These are phyloP conservation scores for rabbit (Oryctolagus cuniculus) DNA, from an alignment of 2,113 vertebrate genomes.

Conservation along the genomic window DNA sequence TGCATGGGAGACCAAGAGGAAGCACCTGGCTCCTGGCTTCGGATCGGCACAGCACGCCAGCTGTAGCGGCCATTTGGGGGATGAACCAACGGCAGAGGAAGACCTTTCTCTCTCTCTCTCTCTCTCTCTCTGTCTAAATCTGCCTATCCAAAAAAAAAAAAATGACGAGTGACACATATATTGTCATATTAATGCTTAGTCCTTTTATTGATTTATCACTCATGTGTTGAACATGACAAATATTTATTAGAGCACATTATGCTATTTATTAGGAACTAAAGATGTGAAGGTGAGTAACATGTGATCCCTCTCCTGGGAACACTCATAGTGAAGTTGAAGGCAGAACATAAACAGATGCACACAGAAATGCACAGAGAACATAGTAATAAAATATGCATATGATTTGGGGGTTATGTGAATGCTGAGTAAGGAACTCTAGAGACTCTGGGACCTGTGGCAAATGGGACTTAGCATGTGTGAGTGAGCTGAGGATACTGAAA, in stretches of 20 bases:
- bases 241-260: background rate
- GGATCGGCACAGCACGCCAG: too few relatives aligned
- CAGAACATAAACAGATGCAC: background rate
- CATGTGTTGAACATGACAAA: background rate
- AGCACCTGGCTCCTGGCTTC: too few relatives aligned
- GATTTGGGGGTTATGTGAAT: background rate
- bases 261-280: background rate
- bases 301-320: background rate
- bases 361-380: background rate
- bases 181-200: background rate
- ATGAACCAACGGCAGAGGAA: too few relatives aligned
- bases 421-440: background rate
- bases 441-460: background rate
- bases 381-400: background rate
- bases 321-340: background rate
- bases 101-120: too few relatives aligned
- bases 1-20: too few relatives aligned
- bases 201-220: background rate
- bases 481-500: background rate
- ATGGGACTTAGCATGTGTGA: background rate
- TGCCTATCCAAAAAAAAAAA: too few relatives aligned
- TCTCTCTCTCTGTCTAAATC: too few relatives aligned
- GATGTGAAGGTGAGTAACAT: background rate
- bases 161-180: background rate
- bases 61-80: too few relatives aligned